Percentiles rank a stretch among this genome's conserved stretches.
Conservation (phyloP, 2,888 invertebrate genomes). For the Liodrosophila aerea region DNA sequence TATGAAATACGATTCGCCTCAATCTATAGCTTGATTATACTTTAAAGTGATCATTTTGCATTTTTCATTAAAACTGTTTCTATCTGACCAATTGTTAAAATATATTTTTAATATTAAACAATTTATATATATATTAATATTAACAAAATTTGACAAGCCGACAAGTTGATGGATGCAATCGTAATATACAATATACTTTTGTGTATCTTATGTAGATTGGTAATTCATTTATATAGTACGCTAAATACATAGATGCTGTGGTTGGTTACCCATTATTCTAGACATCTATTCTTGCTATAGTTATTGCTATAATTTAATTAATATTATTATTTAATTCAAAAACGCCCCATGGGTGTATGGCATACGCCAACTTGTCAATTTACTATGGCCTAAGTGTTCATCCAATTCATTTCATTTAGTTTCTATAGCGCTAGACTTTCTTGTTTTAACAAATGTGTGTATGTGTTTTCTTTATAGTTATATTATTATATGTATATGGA, state of each 20-base stretch:
- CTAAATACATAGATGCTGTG: conserved; percentile 52
- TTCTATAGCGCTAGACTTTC: conserved; percentile 52
- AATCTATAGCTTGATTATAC: conserved; percentile 47
- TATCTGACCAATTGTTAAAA: conserved; percentile 64
- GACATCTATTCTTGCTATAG: conserved; percentile 65
- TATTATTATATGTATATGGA: conserved; percentile 26
- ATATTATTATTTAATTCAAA: conserved; percentile 31
- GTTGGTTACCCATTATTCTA: conserved; percentile 61
- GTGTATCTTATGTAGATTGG: conserved; percentile 18
- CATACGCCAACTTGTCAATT: conserved; percentile 44
- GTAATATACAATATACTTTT: conserved; percentile 60
- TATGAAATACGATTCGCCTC: conserved; percentile 53
- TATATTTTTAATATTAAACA: conserved; percentile 60
- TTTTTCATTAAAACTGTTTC: conserved; percentile 56
- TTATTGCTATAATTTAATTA: conserved; percentile 51
- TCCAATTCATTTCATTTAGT: conserved; percentile 31
- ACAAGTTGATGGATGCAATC: conserved; percentile 44
- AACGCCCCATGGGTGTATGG: conserved; percentile 34
- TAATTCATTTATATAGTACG: conserved; percentile 49
- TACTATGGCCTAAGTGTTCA: conserved; percentile 45
- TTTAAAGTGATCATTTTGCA: conserved; percentile 23
- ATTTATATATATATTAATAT: conserved; percentile 61
- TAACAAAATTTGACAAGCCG: conserved; percentile 73
- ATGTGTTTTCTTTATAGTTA: conserved; percentile 19
- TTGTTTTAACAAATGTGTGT: conserved; percentile 58